phyloP scores from a whole-genome alignment of 2,113 vertebrate genomes.

The Geothlypis trichas region DNA sequence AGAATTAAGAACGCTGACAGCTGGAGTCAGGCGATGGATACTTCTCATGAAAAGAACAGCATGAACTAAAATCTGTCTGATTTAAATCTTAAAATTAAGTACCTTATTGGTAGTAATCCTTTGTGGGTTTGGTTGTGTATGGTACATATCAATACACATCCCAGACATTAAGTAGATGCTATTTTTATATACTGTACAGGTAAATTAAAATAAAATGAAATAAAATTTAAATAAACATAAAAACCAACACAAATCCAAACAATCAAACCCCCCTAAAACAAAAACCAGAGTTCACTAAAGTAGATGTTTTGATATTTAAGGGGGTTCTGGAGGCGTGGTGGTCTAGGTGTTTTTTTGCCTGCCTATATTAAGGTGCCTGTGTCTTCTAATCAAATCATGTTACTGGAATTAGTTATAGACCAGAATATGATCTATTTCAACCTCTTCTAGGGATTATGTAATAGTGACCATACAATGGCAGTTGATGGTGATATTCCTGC shows the following conservation, averaged over 20 bases:
- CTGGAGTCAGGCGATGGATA: not conserved
- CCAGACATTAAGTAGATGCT: not conserved
- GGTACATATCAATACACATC: not conserved
- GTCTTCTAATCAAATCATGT: not conserved
- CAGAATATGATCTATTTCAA: not conserved
- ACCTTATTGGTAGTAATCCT: not conserved
- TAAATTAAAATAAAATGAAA: not conserved
- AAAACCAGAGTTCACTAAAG: not conserved
- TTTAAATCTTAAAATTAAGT: not conserved
- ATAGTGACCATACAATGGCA: not conserved
- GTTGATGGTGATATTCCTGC: not conserved
- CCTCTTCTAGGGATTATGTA: not conserved
- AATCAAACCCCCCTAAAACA: not conserved
- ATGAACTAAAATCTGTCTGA: not conserved
- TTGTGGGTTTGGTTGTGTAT: not conserved
- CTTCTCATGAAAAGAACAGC: not conserved
- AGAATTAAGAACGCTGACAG: not conserved
- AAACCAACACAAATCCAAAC: not conserved
- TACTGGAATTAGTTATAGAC: not conserved
- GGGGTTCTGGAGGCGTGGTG: not conserved
- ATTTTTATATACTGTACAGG: not conserved
- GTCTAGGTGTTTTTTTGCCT: not conserved
- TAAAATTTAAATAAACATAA: not conserved
- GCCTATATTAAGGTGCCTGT: accelerated
- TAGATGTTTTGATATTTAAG: not conserved